phyloP scores from a whole-genome alignment of 2,113 vertebrate genomes.

The Xiphorhynchus elegans region DNA sequence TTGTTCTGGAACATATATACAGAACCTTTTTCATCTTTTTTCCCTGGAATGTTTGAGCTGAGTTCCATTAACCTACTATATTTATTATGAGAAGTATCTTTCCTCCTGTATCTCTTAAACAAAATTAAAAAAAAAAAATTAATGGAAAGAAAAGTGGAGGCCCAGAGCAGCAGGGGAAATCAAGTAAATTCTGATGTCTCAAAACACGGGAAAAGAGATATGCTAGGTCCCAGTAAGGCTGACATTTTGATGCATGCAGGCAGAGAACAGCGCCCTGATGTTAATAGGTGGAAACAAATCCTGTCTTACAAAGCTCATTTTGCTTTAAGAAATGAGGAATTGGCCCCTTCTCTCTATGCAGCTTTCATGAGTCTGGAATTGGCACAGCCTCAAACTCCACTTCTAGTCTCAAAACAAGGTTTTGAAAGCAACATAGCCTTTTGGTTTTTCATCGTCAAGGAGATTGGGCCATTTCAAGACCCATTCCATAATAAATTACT shows the following conservation, averaged over 20 bases:
- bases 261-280: background rate
- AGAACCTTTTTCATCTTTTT: background rate
- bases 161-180: background rate
- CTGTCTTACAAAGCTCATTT: background rate
- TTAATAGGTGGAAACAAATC: background rate
- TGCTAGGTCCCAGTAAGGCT: background rate
- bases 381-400: background rate
- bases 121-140: background rate
- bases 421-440: slow-evolving; percentile 33
- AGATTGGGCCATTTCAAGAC: slow-evolving; percentile 18
- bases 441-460: slow-evolving; percentile 26
- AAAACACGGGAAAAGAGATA: background rate
- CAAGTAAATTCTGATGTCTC: background rate
- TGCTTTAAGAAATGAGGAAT: background rate
- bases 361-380: background rate
- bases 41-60: background rate
- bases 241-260: background rate
- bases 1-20: background rate
- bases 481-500: slow-evolving; percentile 18
- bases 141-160: background rate
- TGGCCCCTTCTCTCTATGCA: background rate
- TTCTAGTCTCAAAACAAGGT: slow-evolving; percentile 12
- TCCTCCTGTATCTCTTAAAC: background rate
- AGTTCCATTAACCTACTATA: background rate
- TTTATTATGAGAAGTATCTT: background rate